Evolutionary conservation across 2,797 vertebrate genomes (phyloP), one percentile per base, ranked within the genome.

Genomic region (Novumbra hubbsi): DNA sequence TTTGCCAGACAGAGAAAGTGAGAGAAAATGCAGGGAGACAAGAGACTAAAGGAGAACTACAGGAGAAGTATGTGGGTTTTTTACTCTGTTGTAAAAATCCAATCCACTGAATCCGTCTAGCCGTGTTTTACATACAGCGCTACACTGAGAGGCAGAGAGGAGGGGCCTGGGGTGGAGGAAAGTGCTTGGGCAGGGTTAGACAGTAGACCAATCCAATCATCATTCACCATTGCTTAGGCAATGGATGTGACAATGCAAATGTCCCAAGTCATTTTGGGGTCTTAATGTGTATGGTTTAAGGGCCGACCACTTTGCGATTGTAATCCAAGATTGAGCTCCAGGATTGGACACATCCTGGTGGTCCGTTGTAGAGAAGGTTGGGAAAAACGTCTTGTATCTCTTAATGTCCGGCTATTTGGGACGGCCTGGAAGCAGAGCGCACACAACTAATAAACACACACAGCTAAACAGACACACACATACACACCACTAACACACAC

Each of bases 341-440:
- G 5, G 87, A 89, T 87, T 85, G 87, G 87, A 86, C 69, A 78
- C 80, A 83, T 85, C 80, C 81, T 83, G 80, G 81, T 84, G 80
- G 80, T 86, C 79, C 85, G 79, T 79, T 86, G 79, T 74, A 80
- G 76, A 80, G 79, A 74, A 81, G 81, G 77, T 71, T 84, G 73
- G 88, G 77, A 88, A 85, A 84, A 81, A 87, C 2, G 32, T 2
- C 19, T 19, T 2, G 8, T 15, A 15, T 55, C 72, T 77, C 67
- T 81, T 82, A 82, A 82, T 84, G 76, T 84, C 41, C 9, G 3
- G 48, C 49, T 72, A 49, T 80, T 27, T 67, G 68, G 66, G 75
- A 80, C 80, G 68, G 80, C 80, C 80, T 80, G 67, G 50, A 41
- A 71, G 24, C 64, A 45, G 57, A 65, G 21, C 68, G n/a, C 68